Conservation (phyloP, 2,888 invertebrate species). For the Eurois occulta region DNA sequence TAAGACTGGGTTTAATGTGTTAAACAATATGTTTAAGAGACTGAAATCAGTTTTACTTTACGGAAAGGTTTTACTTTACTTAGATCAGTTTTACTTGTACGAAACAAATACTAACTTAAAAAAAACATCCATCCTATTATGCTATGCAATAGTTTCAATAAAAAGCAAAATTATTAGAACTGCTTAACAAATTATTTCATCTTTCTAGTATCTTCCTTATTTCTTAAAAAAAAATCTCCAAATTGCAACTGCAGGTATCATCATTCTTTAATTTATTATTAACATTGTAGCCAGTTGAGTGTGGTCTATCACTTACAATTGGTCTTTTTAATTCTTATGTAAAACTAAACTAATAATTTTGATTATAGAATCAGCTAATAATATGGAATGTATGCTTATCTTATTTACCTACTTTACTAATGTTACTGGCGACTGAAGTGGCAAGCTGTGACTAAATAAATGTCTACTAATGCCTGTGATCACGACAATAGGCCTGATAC, state of each 20-base stretch:
- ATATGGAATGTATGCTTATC: slow-evolving; percentile 18
- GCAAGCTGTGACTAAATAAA: neutral
- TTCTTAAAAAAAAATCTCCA: neutral
- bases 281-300: neutral
- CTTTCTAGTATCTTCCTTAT: no score
- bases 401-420: slow-evolving; percentile 3
- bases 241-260: neutral
- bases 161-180: neutral
- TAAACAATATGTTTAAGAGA: neutral
- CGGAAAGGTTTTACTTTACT: neutral
- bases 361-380: slow-evolving; percentile 18
- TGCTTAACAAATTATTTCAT: neutral
- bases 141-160: neutral
- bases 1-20: no score
- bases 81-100: neutral
- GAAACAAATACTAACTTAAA: neutral
- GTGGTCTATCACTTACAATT: neutral
- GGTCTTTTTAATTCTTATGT: neutral
- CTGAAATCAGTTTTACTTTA: neutral
- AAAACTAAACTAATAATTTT: neutral
- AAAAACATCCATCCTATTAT: neutral
- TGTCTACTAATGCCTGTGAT: neutral
- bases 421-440: neutral
- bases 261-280: neutral
- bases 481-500: no score